Evolutionary conservation across 2,113 vertebrate species (phyloP).

Genomic region (Eublepharis macularius): DNA sequence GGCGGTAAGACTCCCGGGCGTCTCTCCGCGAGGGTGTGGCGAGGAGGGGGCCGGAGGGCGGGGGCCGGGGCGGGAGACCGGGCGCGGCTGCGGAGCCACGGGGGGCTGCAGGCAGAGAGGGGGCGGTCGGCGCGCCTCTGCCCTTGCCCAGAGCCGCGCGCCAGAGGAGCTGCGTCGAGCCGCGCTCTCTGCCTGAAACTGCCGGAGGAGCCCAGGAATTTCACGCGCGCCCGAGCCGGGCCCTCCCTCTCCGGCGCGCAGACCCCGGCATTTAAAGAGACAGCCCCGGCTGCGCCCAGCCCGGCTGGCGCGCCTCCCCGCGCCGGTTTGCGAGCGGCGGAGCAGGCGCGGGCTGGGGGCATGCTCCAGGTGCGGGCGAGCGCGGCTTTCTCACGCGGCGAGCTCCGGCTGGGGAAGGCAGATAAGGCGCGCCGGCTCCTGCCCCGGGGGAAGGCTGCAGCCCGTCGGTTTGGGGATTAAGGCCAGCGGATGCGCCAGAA

Average conservation of each 20-base stretch:
- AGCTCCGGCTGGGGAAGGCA: constrained; percentile 16
- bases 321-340: constrained; percentile 60
- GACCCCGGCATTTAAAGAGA: constrained; percentile 81
- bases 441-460: neutral
- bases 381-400: constrained; percentile 10
- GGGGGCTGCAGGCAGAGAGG: constrained; percentile 24
- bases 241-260: constrained; percentile 70
- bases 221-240: constrained; percentile 71
- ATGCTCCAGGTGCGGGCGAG: neutral
- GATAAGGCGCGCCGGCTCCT: constrained; percentile 10
- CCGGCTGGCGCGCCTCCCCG: constrained; percentile 40
- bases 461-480: neutral
- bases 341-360: constrained; percentile 31
- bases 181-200: constrained; percentile 70
- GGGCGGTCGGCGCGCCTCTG: constrained; percentile 43
- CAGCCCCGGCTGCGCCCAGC: constrained; percentile 58
- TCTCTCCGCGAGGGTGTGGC: constrained; percentile 45
- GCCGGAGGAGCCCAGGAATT: constrained; percentile 74
- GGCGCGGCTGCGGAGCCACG: constrained; percentile 22
- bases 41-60: constrained; percentile 38
- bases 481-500: constrained; percentile 3
- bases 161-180: constrained; percentile 65
- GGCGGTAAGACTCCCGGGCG: constrained; percentile 60
- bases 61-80: constrained; percentile 37
- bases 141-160: constrained; percentile 54